phyloP scores from a whole-genome alignment of 2,888 invertebrate species.

The Lamproptera curius region DNA sequence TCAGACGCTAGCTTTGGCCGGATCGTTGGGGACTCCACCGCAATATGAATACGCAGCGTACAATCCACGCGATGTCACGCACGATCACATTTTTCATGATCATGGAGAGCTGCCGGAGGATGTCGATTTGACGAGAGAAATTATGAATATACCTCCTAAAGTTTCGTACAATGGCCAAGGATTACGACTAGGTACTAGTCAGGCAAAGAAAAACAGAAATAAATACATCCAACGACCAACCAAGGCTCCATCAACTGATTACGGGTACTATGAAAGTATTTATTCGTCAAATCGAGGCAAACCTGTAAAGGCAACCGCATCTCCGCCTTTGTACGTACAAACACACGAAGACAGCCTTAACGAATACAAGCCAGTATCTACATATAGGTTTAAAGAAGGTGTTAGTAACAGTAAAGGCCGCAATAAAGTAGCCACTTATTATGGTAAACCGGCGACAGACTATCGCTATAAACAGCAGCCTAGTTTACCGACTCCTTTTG shows the following conservation, averaged over 20 bases:
- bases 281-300: conserved; percentile 42
- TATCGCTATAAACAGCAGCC: conserved; percentile 39
- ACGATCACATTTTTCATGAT: conserved; percentile 72
- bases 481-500: conserved; percentile 50
- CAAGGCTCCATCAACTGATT: conserved; percentile 47
- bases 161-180: conserved; percentile 61
- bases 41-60: conserved; percentile 65
- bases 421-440: conserved; percentile 35
- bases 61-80: conserved; percentile 69
- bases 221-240: conserved; percentile 45
- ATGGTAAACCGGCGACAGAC: conserved; percentile 44
- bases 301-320: conserved; percentile 41
- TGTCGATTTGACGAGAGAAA: conserved; percentile 51
- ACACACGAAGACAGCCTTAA: conserved; percentile 39
- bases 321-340: conserved; percentile 34
- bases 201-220: conserved; percentile 39
- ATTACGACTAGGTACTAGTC: conserved; percentile 41
- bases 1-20: conserved; percentile 43
- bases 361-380: conserved; percentile 48
- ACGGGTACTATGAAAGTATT: conserved; percentile 65
- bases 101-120: conserved; percentile 66
- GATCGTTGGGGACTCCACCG: conserved; percentile 54
- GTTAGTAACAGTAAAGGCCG: conserved; percentile 41
- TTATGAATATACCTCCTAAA: conserved; percentile 52
- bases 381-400: conserved; percentile 51